Evolutionary conservation across 23 tunicate genomes (phyloP).

Genomic region (Halocynthia aurantium): DNA sequence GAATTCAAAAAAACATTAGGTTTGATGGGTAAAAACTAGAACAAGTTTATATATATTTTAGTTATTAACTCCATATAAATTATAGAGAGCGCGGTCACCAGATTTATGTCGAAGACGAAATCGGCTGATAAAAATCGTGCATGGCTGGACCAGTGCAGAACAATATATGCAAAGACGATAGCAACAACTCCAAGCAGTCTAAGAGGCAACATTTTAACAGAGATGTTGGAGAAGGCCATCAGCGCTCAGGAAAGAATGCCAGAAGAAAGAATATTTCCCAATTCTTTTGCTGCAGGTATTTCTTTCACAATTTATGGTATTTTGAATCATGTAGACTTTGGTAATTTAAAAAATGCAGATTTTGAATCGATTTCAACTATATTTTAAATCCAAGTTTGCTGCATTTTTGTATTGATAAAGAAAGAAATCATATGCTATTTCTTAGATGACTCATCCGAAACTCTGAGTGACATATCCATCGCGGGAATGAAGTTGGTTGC

Average conservation of each 20-base stretch:
- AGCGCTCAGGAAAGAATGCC: slow-evolving; percentile 48
- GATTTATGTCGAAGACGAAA: slow-evolving; percentile 70
- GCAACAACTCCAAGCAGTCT: slow-evolving; percentile 23
- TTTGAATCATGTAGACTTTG: too few species aligned
- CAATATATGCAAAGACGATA: slow-evolving; percentile 40
- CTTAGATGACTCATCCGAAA: neutral
- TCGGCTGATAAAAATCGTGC: slow-evolving; percentile 42
- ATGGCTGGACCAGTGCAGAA: slow-evolving; percentile 66
- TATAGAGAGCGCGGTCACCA: slow-evolving; percentile 49
- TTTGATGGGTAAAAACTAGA: too few species aligned
- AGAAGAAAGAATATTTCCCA: slow-evolving; percentile 54
- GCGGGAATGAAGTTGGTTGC: slow-evolving; percentile 75
- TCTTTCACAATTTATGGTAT: neutral
- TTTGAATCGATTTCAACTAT: too few species aligned
- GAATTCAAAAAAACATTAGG: too few species aligned
- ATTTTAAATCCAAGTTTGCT: too few species aligned
- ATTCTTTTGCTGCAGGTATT: slow-evolving; percentile 7
- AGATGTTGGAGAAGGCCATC: slow-evolving; percentile 54
- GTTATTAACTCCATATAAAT: neutral
- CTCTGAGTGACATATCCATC: neutral
- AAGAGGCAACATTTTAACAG: slow-evolving; percentile 43
- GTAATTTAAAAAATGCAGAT: too few species aligned
- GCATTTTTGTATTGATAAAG: too few species aligned
- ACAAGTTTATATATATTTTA: neutral
- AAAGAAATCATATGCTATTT: too few species aligned